Evolutionary conservation across 1,140 invertebrate species (phyloP).

Genomic region (Lucilia cuprina): DNA sequence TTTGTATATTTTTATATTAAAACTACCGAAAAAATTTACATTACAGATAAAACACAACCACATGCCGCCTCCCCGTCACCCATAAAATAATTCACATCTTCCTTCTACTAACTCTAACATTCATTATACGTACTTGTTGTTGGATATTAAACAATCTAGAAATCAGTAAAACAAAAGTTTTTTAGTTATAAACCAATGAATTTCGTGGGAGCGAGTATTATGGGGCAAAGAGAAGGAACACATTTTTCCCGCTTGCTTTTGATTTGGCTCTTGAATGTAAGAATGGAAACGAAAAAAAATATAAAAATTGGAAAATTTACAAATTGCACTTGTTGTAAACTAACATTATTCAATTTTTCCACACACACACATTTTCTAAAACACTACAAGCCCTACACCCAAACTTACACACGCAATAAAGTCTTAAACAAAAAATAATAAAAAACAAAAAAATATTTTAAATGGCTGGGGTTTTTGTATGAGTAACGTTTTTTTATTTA

Average conservation of each 20-base stretch:
- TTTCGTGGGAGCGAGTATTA: background rate
- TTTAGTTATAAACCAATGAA: slow-evolving; percentile 13
- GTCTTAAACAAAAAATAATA: background rate
- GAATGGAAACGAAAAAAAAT: background rate
- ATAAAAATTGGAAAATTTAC: slow-evolving; percentile 27
- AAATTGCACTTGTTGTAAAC: slow-evolving; percentile 35
- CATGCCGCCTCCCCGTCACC: background rate
- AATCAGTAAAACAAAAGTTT: slow-evolving; percentile 3
- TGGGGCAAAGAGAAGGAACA: background rate
- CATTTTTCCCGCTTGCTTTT: background rate
- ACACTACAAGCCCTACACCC: background rate
- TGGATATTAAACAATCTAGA: slow-evolving; percentile 3
- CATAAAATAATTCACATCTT: background rate
- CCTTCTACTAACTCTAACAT: background rate
- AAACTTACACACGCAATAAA: background rate
- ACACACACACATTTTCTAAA: background rate
- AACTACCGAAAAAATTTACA: background rate
- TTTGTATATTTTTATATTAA: background rate
- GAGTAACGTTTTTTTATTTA: background rate
- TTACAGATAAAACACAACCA: background rate
- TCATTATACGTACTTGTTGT: background rate
- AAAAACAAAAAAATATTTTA: background rate
- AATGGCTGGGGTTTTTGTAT: slow-evolving; percentile 1
- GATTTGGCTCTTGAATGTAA: background rate
- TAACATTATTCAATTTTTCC: slow-evolving; percentile 33